Evolutionary conservation across 2,797 vertebrate genomes (phyloP).

Genomic region (Pempheris klunzingeri): DNA sequence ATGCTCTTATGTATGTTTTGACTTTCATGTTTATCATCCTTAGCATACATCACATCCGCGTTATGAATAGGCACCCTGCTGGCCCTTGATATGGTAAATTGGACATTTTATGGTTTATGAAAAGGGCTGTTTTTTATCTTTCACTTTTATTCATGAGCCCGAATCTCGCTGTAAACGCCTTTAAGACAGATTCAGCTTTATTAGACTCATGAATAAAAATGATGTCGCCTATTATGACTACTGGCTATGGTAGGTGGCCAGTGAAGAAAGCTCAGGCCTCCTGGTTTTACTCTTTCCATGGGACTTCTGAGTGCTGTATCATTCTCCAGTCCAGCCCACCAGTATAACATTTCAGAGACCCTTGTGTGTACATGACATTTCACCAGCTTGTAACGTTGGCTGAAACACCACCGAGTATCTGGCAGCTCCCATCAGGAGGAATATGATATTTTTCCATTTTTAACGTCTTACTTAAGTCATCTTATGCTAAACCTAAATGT

Average conservation of each 20-base stretch:
- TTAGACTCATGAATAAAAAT: constrained; percentile 80
- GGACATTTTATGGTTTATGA: constrained; percentile 86
- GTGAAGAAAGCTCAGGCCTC: constrained; percentile 30
- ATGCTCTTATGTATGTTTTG: constrained; percentile 78
- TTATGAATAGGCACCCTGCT: constrained; percentile 83
- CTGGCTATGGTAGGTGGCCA: constrained; percentile 43
- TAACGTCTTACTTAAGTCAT: constrained; percentile 12
- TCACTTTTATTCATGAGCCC: constrained; percentile 81
- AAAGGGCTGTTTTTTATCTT: constrained; percentile 81
- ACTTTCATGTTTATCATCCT: constrained; percentile 84
- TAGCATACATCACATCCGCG: constrained; percentile 77
- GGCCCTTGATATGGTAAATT: constrained; percentile 86
- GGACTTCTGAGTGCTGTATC: constrained; percentile 24
- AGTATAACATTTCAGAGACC: constrained; percentile 37
- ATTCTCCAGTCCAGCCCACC: constrained; percentile 23
- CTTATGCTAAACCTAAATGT: constrained; percentile 18
- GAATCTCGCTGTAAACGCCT: constrained; percentile 71
- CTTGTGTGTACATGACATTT: constrained; percentile 51
- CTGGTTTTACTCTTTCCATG: constrained; percentile 24
- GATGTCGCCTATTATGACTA: constrained; percentile 55
- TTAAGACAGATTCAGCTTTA: constrained; percentile 81
- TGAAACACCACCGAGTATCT: constrained; percentile 18
- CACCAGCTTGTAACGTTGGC: constrained; percentile 38
- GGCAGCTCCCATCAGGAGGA: constrained; percentile 35
- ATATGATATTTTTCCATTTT: neutral